Base-by-base conservation (phyloP, 92 coral and sea anemone species). In the Chrysogorgia sp. region DNA sequence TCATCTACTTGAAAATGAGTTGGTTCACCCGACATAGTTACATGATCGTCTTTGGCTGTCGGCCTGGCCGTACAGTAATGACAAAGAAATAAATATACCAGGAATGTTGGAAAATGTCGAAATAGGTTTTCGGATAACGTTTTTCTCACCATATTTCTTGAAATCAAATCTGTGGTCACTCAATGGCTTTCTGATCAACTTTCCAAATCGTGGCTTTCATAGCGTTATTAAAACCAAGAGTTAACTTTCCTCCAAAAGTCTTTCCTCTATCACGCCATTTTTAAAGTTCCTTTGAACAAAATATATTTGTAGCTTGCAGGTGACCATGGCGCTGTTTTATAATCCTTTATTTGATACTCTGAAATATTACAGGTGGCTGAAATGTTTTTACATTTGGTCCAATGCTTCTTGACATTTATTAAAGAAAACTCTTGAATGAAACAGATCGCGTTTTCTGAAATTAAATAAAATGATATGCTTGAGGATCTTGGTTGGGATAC, bases 1-100 rank as follows among this genome's bases (percentile, higher is more conserved):
- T 96, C 99, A 63, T 96, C 99, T 34, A 96, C 99, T 90, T 96
- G 99, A 72, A 91, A 96, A 90, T 96, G 99, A 23, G 99, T 92
- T 28, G 99, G 99, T 52, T 96, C 99, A 23, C 99, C 99, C 1
- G 97, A 80, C 76, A 87, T 93, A 20, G 92, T 96, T 64, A 90
- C 96, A 20, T 91, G 40, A 8, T 84, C 82, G 1, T 50, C 82
- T 10, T 78, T 71, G 15, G 79, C 52, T 13, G 74, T 69, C 7
- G 81, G 81, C n/a, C 80, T 65, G 2, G 48, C 72, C 7, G n/a
- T 47, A 47, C 14, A 6, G 2, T 2, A 47, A 47, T 47, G n/a
- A 6, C 2, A 47, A 47, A 47, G 15, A 15, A 47, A 2, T 2
- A 7, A 7, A 47, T 2, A 12, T 15, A 12, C 53, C 7, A 47